Base-by-base conservation (phyloP, 2,888 invertebrate species). In the Megalurothrips usitatus region DNA sequence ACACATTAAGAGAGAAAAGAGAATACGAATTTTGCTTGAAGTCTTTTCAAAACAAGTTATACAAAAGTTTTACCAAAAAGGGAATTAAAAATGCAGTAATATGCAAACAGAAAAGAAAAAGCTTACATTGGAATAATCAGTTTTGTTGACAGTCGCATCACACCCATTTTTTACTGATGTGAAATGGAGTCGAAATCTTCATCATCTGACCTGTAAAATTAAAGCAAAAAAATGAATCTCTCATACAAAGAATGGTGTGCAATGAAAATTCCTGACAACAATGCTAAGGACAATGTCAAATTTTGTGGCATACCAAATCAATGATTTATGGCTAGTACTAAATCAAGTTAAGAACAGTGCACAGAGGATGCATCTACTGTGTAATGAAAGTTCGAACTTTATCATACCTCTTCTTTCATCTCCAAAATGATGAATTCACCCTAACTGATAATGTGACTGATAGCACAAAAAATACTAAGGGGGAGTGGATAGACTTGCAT, bases 131-230 rank as follows among this genome's bases (percentile, higher is more conserved):
- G 58, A 58, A 58, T 58, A 58, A 19, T 58, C 19, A 19, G 19
- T 19, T 58, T 58, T 14, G 58, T 58, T 19, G 19, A 19, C 58
- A 58, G 34, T 43, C 34, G 34, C 34, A 43, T 43, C 34, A 43
- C 34, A 43, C 34, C 34, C 3, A 6, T 43, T 43, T 43, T 6
- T 43, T 43, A 43, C 34, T 43, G 34, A 43, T 43, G 34, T 43
- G 34, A 43, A 43, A 43, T 43, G 34, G 34, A 43, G 34, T 43
- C 34, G 34, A 43, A 43, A 10, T 23, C 14, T 58, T 58, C 58
- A 58, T 58, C 68, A 75, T 75, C 68, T 12, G 68, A 75, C 26
- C 68, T 75, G 68, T 23, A 75, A 75, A 75, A 26, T 9, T n/a
- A 34, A 52, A 19, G 47, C 49, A n/a, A n/a, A n/a, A n/a, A n/a